phyloP scores from a whole-genome alignment of 2,888 invertebrate genomes.

The Bedellia somnulentella region DNA sequence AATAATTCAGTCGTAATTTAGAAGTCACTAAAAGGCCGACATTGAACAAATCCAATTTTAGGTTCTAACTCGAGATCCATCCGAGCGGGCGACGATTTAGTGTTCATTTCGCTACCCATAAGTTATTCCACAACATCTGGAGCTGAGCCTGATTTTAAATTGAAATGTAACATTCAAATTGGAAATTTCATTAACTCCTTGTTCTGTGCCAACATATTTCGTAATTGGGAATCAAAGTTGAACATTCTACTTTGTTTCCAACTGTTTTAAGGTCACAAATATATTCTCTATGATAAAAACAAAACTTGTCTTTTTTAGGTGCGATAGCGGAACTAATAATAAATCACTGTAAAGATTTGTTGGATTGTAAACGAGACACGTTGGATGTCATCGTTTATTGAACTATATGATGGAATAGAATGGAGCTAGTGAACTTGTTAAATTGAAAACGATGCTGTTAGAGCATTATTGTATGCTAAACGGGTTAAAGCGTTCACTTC shows the following conservation, averaged over 20 bases:
- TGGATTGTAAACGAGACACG: too few relatives aligned
- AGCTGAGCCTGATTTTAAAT: conserved; percentile 30
- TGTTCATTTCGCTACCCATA: conserved; percentile 44
- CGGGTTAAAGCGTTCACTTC: conserved; percentile 24
- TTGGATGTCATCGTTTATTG: too few relatives aligned
- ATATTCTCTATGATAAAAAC: conserved; percentile 11
- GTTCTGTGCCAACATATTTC: conserved; percentile 6
- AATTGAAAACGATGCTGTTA: too few relatives aligned
- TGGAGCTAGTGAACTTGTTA: too few relatives aligned
- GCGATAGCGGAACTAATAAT: too few relatives aligned
- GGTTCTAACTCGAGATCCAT: conserved; percentile 24
- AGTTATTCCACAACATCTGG: conserved; percentile 55
- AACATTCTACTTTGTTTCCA: conserved; percentile 2
- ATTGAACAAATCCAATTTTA: conserved; percentile 49
- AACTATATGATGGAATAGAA: too few relatives aligned
- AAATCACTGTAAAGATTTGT: too few relatives aligned
- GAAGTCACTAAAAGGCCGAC: too few relatives aligned
- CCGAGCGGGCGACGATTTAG: conserved; percentile 42
- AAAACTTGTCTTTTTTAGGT: not conserved
- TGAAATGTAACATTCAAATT: conserved; percentile 36
- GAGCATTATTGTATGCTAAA: conserved; percentile 29
- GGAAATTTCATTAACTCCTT: conserved; percentile 22
- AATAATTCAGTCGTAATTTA: too few relatives aligned
- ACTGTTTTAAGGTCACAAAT: not conserved
- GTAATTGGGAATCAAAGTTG: conserved; percentile 5